Evolutionary conservation across 1,140 invertebrate species (phyloP).

Genomic region (Dicyema japonicum): DNA sequence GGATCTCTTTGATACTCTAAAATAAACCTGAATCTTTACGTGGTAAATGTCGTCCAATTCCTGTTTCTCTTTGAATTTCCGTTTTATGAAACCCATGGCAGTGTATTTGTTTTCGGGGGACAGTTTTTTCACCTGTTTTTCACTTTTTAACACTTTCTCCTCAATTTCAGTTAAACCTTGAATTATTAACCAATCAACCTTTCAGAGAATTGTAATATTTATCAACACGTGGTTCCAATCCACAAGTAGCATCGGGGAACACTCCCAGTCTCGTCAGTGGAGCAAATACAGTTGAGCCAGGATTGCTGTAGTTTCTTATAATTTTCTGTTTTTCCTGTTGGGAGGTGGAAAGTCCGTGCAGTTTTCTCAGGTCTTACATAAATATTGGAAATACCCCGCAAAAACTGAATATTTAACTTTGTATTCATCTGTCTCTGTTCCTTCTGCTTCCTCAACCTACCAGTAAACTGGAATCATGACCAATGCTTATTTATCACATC

Average conservation of each 20-base stretch:
- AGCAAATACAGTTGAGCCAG: conserved; percentile 15
- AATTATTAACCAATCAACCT: too few species aligned
- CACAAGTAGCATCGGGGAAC: conserved; percentile 10
- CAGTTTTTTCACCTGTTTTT: too few species aligned
- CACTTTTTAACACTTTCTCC: too few species aligned
- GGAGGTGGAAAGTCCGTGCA: conserved; percentile 8
- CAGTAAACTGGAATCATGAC: conserved; percentile 3
- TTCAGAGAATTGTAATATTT: too few species aligned
- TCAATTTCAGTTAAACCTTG: too few species aligned
- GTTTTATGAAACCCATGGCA: too few species aligned
- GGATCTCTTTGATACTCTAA: too few species aligned
- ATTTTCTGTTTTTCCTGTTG: conserved; percentile 11
- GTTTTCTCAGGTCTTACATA: conserved; percentile 13
- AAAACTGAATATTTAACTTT: conserved; percentile 2
- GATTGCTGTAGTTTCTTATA: conserved; percentile 12
- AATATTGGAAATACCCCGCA: conserved; percentile 8
- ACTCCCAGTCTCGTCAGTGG: conserved; percentile 16
- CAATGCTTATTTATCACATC: conserved; percentile 16
- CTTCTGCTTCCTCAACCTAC: conserved; percentile 15
- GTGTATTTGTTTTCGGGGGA: too few species aligned
- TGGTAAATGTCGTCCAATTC: too few species aligned
- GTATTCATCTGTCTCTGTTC: conserved; percentile 12
- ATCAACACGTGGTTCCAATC: conserved; percentile 1
- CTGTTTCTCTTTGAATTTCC: too few species aligned
- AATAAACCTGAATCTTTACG: too few species aligned